A percentile compares a stretch with the other conserved stretches of the same genome.
Conservation (phyloP, 2,797 vertebrate species). For the Ctenochaetus hawaiiensis region DNA sequence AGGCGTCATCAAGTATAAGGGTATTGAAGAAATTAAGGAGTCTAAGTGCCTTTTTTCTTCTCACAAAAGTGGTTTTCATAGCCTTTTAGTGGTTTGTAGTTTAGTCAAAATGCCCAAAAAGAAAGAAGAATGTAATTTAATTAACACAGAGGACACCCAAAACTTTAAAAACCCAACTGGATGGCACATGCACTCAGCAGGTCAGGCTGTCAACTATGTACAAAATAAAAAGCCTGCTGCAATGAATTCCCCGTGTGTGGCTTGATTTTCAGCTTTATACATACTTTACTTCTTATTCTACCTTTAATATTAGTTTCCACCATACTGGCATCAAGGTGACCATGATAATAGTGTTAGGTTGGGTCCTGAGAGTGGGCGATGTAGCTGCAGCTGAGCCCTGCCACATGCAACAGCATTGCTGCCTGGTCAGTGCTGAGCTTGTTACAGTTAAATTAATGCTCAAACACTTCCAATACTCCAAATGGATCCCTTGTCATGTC, state of each 20-base stretch:
- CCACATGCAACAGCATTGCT: conserved; percentile 52
- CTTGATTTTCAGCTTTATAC: conserved; percentile 43
- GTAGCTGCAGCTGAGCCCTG: conserved; percentile 36
- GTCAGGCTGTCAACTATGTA: conserved; percentile 19
- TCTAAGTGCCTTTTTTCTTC: neutral
- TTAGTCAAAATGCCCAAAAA: neutral
- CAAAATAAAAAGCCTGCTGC: neutral
- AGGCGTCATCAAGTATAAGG: neutral
- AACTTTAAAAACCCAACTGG: conserved; percentile 41
- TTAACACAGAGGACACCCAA: conserved; percentile 31
- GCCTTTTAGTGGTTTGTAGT: conserved; percentile 18
- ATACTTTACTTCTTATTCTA: conserved; percentile 57
- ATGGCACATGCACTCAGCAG: conserved; percentile 25
- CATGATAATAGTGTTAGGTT: conserved; percentile 49
- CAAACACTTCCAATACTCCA: conserved; percentile 45
- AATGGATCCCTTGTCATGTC: conserved; percentile 3
- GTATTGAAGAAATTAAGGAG: neutral
- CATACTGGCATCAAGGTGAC: conserved; percentile 45
- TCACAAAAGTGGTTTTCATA: conserved; percentile 27
- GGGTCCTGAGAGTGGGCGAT: conserved; percentile 39
- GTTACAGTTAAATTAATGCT: conserved; percentile 38
- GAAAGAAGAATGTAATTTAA: conserved; percentile 28
- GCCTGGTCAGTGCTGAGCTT: conserved; percentile 42
- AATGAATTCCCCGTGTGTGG: conserved; percentile 38
- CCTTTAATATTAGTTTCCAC: conserved; percentile 54